Conservation (phyloP, 2,113 vertebrate genomes). For the Tauraco erythrolophus region DNA sequence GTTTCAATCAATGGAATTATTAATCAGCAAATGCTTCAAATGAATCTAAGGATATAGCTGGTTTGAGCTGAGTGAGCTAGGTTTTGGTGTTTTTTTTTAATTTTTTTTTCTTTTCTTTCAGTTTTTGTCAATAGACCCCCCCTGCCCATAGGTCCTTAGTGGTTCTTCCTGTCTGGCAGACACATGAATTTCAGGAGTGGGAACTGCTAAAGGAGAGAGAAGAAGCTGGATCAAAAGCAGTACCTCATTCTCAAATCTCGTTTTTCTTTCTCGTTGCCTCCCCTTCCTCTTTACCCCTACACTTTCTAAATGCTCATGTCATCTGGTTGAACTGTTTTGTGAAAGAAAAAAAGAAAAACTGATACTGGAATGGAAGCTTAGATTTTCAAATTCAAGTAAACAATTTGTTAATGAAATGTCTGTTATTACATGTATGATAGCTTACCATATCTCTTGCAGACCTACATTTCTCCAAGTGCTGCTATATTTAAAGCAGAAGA, state of each 20-base stretch:
- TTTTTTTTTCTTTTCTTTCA: background rate
- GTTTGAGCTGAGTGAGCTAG: background rate
- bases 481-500: constrained; percentile 84
- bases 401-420: background rate
- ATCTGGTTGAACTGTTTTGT: background rate
- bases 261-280: background rate
- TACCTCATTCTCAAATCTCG: background rate
- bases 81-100: rapidly evolving
- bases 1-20: background rate
- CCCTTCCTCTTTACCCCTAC: background rate
- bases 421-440: background rate
- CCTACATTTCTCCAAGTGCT: constrained; percentile 90
- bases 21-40: background rate
- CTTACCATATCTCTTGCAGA: constrained; percentile 73
- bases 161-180: background rate
- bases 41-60: background rate
- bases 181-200: background rate
- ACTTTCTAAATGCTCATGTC: background rate
- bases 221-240: background rate
- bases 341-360: background rate
- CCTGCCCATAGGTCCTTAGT: background rate
- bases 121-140: background rate
- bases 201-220: background rate
- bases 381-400: background rate
- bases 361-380: background rate